These are phyloP conservation scores for Cephus nigrinus DNA, from an alignment of 2,888 invertebrate species.

Conservation along the genomic window DNA sequence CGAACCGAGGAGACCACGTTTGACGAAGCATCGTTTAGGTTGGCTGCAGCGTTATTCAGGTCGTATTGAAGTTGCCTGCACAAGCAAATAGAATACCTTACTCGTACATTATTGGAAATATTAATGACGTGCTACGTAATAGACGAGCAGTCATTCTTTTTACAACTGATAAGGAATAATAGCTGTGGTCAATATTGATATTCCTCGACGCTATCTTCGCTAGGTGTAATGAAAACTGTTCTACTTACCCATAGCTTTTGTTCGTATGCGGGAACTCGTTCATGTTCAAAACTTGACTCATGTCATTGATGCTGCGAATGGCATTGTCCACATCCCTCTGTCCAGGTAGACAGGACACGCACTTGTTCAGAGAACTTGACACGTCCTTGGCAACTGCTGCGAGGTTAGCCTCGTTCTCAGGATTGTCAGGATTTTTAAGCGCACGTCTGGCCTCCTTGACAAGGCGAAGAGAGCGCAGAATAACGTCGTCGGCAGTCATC, in stretches of 20 bases:
- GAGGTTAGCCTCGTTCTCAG: slow-evolving; percentile 70
- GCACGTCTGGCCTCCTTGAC: slow-evolving; percentile 87
- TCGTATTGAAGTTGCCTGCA: slow-evolving; percentile 84
- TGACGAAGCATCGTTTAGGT: slow-evolving; percentile 85
- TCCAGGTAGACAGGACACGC: slow-evolving; percentile 89
- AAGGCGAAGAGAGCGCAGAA: slow-evolving; percentile 80
- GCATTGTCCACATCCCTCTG: slow-evolving; percentile 94
- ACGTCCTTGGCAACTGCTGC: slow-evolving; percentile 82
- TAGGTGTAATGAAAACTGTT: slow-evolving; percentile 13
- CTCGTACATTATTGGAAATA: not conserved
- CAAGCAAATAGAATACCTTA: slow-evolving; percentile 13
- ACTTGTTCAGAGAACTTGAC: slow-evolving; percentile 71
- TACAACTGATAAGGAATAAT: not conserved
- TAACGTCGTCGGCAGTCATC: slow-evolving; percentile 81
- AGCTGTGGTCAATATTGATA: not conserved
- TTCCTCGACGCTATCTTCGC: slow-evolving; percentile 1
- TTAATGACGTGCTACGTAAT: slow-evolving; percentile 3
- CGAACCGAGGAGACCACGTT: slow-evolving; percentile 84
- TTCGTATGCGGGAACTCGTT: slow-evolving; percentile 81
- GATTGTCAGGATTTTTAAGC: slow-evolving; percentile 75
- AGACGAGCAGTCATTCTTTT: not conserved
- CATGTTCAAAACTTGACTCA: slow-evolving; percentile 78
- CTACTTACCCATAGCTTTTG: slow-evolving; percentile 75
- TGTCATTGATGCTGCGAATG: slow-evolving; percentile 82
- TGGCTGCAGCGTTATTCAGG: slow-evolving; percentile 85